Evolutionary conservation across 1,140 invertebrate genomes (phyloP).

Genomic region (Heliothis virescens): DNA sequence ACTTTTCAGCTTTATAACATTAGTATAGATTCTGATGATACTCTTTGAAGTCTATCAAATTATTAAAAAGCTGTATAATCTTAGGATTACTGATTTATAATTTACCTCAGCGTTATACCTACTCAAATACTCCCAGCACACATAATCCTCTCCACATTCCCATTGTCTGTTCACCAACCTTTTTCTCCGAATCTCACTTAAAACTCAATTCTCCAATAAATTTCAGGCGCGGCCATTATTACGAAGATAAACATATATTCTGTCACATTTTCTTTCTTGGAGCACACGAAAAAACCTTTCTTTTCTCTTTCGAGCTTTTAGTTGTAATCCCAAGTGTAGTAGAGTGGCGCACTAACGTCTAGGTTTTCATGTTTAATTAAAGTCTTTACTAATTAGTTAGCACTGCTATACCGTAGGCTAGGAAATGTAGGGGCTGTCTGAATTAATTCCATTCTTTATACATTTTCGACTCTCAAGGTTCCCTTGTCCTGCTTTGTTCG

Average conservation of each 20-base stretch:
- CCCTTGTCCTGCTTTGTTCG: not conserved
- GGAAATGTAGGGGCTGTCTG: slow-evolving; percentile 17
- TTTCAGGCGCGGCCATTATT: slow-evolving; percentile 4
- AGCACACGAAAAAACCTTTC: slow-evolving; percentile 23
- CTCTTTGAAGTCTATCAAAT: too few species aligned
- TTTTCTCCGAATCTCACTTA: not conserved
- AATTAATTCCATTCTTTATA: not conserved
- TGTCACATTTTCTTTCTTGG: slow-evolving; percentile 3
- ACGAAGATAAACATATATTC: slow-evolving; percentile 21
- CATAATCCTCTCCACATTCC: not conserved
- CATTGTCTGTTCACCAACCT: slow-evolving; percentile 1
- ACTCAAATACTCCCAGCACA: not conserved
- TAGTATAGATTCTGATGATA: too few species aligned
- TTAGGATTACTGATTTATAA: slow-evolving; percentile 16
- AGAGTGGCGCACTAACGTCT: slow-evolving; percentile 29
- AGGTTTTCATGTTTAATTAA: slow-evolving; percentile 54
- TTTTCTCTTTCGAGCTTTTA: slow-evolving; percentile 49
- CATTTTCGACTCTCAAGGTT: not conserved
- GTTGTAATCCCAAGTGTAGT: slow-evolving; percentile 38
- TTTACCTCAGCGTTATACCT: not conserved
- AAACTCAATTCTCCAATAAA: slow-evolving; percentile 39
- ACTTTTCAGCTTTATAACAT: too few species aligned
- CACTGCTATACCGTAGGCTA: not conserved
- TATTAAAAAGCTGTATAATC: not conserved
- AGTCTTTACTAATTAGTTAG: slow-evolving; percentile 40